Evolutionary conservation across 2,888 invertebrate genomes (phyloP).

Genomic region (Hydroisotoma schaefferi): DNA sequence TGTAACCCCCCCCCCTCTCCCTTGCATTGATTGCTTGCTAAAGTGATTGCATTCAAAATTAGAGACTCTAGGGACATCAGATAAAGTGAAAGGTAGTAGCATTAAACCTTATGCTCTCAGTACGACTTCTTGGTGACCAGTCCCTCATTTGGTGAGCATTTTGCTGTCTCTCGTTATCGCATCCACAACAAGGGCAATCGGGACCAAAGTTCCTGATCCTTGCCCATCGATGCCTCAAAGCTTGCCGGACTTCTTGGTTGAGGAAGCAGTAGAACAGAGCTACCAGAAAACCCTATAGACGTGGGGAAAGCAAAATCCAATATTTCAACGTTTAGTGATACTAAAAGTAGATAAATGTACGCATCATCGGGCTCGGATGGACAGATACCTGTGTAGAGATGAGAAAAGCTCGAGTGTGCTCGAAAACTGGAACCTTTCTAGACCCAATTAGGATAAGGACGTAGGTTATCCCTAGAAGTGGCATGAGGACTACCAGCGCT

Average conservation of each 20-base stretch:
- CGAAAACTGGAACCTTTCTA: slow-evolving; percentile 68
- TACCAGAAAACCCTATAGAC: slow-evolving; percentile 77
- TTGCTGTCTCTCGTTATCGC: slow-evolving; percentile 12
- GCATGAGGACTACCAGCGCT: slow-evolving; percentile 62
- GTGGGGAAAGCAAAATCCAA: too few relatives aligned
- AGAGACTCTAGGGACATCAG: not conserved
- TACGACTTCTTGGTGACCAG: slow-evolving; percentile 61
- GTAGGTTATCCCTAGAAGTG: slow-evolving; percentile 86
- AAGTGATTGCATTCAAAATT: too few relatives aligned
- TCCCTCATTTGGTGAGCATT: slow-evolving; percentile 32
- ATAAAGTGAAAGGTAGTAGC: not conserved
- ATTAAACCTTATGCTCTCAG: slow-evolving; percentile 52
- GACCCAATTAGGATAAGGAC: slow-evolving; percentile 79
- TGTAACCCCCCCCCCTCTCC: too few relatives aligned
- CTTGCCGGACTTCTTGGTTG: slow-evolving; percentile 84
- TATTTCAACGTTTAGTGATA: too few relatives aligned
- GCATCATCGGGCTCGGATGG: too few relatives aligned
- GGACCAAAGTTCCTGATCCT: slow-evolving; percentile 65
- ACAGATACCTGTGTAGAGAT: slow-evolving; percentile 80
- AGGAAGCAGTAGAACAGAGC: slow-evolving; percentile 89
- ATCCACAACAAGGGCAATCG: slow-evolving; percentile 22
- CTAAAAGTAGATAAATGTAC: not conserved
- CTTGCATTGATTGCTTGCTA: too few relatives aligned
- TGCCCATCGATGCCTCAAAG: slow-evolving; percentile 73
- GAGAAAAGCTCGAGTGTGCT: slow-evolving; percentile 72